Base-by-base conservation (phyloP, 1,140 invertebrate species). In the Euglossa dilemma region DNA sequence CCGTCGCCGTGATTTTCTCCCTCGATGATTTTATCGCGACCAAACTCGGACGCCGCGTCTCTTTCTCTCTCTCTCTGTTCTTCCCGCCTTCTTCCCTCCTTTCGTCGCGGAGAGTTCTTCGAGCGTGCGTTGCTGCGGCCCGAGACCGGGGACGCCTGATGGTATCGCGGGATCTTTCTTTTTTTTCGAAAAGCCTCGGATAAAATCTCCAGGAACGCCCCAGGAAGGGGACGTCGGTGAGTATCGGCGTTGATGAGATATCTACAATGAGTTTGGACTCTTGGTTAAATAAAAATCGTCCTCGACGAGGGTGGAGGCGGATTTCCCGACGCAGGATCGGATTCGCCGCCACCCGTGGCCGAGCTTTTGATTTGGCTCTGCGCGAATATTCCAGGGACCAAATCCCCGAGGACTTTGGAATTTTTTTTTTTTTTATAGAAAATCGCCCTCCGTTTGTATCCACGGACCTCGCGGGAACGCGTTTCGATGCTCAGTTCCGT, bases 281-380 rank as follows among this genome's bases (percentile, higher is more conserved):
- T 20, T 54, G 6, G 20, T 79, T 59, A 71, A 57, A 47, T 59
- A 70, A 79, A 72, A 71, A 80, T 28, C 28, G 77, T 43, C 25
- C 14, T 43, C 45, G 23, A 69, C 12, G 11, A 3, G 25, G 12
- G 18, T 43, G 54, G 14, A n/a, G 28, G 18, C 57, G 0, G 8
- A 7, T 63, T 8, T 8, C 9, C 6, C 7, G 36, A 66, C 6
- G 4, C 11, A 12, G 45, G 6, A 63, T 28, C n/a, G 1, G n/a
- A 23, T 7, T n/a, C 45, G 28, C 25, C 0, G 11, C 73, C 57
- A 28, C 25, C n/a, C 28, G n/a, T 18, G 36, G 36, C 23, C 23
- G 28, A 57, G 20, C 5, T 81, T 75, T 81, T 81, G 80, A 81
- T 81, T 81, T 76, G 18, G 79, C 79, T 74, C 71, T 52, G 59